Conservation (phyloP, 2,888 invertebrate species). For the Strigamia maritima region DNA sequence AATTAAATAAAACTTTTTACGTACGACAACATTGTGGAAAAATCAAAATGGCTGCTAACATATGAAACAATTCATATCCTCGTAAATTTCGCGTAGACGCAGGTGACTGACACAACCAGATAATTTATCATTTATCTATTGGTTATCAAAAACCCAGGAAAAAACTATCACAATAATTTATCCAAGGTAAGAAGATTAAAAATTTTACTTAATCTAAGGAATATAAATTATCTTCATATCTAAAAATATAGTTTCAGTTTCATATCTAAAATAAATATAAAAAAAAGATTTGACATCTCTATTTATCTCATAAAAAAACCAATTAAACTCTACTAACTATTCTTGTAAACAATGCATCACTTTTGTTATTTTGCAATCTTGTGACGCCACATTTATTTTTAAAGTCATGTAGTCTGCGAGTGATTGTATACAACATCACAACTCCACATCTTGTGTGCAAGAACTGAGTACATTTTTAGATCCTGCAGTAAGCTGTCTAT, state of each 20-base stretch:
- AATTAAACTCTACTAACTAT: too few relatives aligned
- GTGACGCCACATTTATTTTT: background rate
- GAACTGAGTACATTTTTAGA: background rate
- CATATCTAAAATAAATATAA: background rate
- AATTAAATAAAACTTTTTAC: background rate
- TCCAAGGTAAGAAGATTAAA: background rate
- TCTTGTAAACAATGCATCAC: background rate
- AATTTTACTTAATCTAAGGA: background rate
- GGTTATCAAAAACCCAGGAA: background rate
- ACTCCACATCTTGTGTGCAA: background rate
- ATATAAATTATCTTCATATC: background rate
- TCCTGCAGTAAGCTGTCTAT: conserved; percentile 1
- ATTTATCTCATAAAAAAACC: too few relatives aligned
- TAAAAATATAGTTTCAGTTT: background rate
- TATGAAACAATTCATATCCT: background rate
- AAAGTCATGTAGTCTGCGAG: background rate
- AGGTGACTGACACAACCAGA: background rate
- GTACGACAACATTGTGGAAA: background rate
- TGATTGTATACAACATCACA: background rate
- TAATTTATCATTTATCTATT: background rate
- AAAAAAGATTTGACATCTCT: too few relatives aligned
- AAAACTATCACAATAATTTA: background rate
- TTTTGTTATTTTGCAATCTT: background rate
- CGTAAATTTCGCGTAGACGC: background rate
- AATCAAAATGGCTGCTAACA: background rate